A percentile compares a stretch with the other conserved stretches of the same genome.
These are phyloP conservation scores for Heliconius eleuchia DNA, from an alignment of 1,140 invertebrate species.

Conservation along the genomic window DNA sequence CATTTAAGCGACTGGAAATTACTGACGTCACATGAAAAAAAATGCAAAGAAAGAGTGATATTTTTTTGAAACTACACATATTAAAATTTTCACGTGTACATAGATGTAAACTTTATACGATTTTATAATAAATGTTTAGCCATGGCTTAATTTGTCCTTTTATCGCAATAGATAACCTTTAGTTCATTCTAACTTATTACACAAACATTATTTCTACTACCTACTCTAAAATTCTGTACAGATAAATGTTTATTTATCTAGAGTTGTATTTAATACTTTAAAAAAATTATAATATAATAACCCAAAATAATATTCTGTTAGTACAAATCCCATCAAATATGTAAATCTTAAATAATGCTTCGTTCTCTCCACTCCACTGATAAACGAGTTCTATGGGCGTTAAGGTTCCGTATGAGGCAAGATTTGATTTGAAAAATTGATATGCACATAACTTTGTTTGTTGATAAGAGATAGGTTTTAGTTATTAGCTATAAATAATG, in stretches of 20 bases:
- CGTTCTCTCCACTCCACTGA: no score
- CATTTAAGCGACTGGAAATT: conserved; percentile 30
- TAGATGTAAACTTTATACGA: conserved; percentile 16
- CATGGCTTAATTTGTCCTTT: conserved; percentile 56
- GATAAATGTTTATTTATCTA: conserved; percentile 1
- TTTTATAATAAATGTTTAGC: conserved; percentile 41
- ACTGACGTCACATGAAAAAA: neutral
- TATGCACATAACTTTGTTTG: no score
- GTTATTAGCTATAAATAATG: no score
- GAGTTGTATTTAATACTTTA: neutral
- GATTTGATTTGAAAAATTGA: no score
- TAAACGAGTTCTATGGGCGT: no score
- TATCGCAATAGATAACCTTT: conserved; percentile 70
- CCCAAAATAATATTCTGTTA: no score
- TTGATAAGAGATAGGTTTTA: no score
- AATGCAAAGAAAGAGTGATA: neutral
- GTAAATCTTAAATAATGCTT: no score
- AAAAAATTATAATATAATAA: neutral
- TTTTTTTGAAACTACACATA: neutral
- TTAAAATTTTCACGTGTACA: neutral
- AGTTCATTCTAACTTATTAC: conserved; percentile 43
- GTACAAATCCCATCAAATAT: no score
- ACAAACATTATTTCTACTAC: conserved; percentile 45
- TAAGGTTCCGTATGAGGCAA: no score
- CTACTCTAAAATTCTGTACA: conserved; percentile 18